Evolutionary conservation across 92 coral and sea anemone species (phyloP), one percentile per base, ranked within the genome.

Genomic region (Epizoanthus rinbou): DNA sequence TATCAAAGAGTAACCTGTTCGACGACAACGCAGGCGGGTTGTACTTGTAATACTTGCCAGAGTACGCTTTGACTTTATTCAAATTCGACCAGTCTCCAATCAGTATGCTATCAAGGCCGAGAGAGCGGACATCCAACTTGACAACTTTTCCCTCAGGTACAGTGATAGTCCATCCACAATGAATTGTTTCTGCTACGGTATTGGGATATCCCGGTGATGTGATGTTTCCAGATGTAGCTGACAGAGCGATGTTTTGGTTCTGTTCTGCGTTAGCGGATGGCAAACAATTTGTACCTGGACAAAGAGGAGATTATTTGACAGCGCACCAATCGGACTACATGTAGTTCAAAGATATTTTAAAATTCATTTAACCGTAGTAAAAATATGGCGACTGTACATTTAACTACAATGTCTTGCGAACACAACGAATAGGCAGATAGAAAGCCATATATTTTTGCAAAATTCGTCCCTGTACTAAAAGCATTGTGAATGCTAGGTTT

Each of bases 171-270:
- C 81, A 75, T 33, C 63, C 11, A 58, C 81, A 75, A 5, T 75
- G n/a, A 18, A 53, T n/a, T 33, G 65, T 57, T 57, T 54, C 9
- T 57, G 69, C 45, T 33, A 75, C 41, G 35, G 13, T 0, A 37
- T 57, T 75, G n/a, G 81, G 81, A 28, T 31, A 75, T 31, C 81
- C 81, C 17, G 69, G 81, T n/a, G 81, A 75, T 18, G 66, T 75
- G 28, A 75, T 58, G 53, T 75, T 75, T n/a, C 81, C 81, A 33
- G 81, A 18, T 6, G 81, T 4, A 52, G 16, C 39, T 57, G 43
- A 41, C 18, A 75, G 24, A 10, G n/a, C 37, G 17, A 75, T 57
- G 81, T 75, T 75, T 18, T 31, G 65, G 19, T 75, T 75, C 68
- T 75, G 43, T 14, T 22, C 68, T 58, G 69, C 53, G 21, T 6